Conservation (phyloP, 2,888 invertebrate genomes). For the Stenodera caucasica region DNA sequence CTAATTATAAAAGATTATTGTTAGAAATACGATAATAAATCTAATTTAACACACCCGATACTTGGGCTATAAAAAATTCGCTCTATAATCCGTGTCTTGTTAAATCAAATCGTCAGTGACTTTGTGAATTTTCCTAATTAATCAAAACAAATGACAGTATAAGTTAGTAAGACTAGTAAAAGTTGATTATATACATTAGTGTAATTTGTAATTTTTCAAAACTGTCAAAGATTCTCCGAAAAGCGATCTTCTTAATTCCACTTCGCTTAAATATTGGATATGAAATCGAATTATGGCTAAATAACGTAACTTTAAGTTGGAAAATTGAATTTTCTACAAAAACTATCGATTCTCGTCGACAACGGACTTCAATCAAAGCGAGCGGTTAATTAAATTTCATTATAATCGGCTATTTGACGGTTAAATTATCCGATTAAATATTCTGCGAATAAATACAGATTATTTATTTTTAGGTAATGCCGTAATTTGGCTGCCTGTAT, state of each 20-base stretch:
- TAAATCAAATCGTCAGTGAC: no score
- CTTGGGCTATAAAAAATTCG: no score
- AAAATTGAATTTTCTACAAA: no score
- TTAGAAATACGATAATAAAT: no score
- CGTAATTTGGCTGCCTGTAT: not conserved
- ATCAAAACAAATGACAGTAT: not conserved
- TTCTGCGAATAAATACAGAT: not conserved
- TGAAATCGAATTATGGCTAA: no score
- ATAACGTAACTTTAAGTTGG: no score
- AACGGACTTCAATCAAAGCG: not conserved
- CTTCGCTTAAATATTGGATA: no score
- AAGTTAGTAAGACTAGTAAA: not conserved
- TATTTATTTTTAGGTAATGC: conserved; percentile 3
- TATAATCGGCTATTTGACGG: not conserved
- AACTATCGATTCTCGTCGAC: no score
- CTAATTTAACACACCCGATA: no score
- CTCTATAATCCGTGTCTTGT: no score
- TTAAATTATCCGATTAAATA: not conserved
- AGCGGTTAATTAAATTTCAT: not conserved
- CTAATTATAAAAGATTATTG: no score
- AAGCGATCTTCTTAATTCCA: not conserved
- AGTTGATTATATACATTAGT: not conserved
- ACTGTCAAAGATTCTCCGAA: not conserved
- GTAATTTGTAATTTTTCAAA: not conserved
- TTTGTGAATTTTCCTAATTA: not conserved